Conservation (phyloP, 2,888 invertebrate species). For the Caradrina clavipalpis region DNA sequence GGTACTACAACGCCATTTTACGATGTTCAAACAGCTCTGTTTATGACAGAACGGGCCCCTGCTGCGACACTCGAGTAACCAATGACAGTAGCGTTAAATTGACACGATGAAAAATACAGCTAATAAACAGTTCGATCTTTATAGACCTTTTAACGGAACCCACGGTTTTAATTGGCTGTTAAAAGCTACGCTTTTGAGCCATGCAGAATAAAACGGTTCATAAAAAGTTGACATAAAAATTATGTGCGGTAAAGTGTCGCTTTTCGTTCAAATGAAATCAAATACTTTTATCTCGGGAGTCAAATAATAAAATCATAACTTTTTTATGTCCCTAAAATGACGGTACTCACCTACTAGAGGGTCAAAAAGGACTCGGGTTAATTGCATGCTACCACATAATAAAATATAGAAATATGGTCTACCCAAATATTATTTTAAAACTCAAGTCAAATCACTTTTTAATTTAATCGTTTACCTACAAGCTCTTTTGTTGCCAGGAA, state of each 20-base stretch:
- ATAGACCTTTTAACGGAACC: conserved; percentile 34
- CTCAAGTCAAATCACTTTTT: too few relatives aligned
- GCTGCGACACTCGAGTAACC: conserved; percentile 27
- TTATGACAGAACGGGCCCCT: conserved; percentile 22
- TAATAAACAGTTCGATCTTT: conserved; percentile 45
- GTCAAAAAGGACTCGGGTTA: too few relatives aligned
- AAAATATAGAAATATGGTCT: too few relatives aligned
- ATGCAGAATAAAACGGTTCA: conserved; percentile 31
- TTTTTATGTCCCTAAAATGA: neutral
- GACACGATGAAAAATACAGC: conserved; percentile 43
- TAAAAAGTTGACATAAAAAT: conserved; percentile 26
- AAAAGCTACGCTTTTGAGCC: conserved; percentile 39
- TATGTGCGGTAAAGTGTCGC: neutral
- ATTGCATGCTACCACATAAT: too few relatives aligned
- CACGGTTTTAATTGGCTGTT: conserved; percentile 50
- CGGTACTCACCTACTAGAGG: too few relatives aligned
- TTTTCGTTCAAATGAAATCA: conserved; percentile 25
- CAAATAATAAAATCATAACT: conserved; percentile 7
- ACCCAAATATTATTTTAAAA: too few relatives aligned
- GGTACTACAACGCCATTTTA: conserved; percentile 15
- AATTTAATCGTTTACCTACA: too few relatives aligned
- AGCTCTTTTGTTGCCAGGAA: too few relatives aligned
- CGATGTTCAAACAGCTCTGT: conserved; percentile 27
- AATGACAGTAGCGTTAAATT: conserved; percentile 42
- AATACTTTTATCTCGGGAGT: conserved; percentile 10